Percentiles rank a stretch among this genome's conserved stretches.
Evolutionary conservation across 2,888 invertebrate species (phyloP).

Genomic region (Galerucella pusilla): DNA sequence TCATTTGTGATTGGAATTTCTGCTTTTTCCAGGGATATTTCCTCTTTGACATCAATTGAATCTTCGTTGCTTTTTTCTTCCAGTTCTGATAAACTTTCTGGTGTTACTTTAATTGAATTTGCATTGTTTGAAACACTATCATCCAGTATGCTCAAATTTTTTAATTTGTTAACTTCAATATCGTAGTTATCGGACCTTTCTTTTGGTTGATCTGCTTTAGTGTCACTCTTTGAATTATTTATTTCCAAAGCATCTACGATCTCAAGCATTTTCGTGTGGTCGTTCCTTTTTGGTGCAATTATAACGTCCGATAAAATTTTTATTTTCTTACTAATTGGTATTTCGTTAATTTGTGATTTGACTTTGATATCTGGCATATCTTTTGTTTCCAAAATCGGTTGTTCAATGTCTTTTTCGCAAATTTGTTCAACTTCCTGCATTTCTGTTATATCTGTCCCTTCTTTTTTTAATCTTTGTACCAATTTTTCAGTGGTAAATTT

Average conservation of each 20-base stretch:
- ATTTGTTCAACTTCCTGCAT: not conserved
- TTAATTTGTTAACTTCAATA: not conserved
- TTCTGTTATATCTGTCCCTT: slow-evolving; percentile 4
- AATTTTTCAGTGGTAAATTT: slow-evolving; percentile 32
- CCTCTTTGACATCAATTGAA: not conserved
- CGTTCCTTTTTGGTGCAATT: slow-evolving; percentile 2
- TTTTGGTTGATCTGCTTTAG: not conserved
- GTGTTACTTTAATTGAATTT: not conserved
- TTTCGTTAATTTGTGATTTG: not conserved
- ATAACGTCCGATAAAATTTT: slow-evolving; percentile 13
- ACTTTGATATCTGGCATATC: not conserved
- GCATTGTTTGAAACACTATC: not conserved
- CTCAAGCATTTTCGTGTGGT: not conserved
- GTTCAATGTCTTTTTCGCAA: not conserved
- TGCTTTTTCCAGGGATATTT: not conserved
- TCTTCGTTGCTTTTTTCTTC: not conserved
- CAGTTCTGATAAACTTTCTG: not conserved
- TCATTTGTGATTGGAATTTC: not conserved
- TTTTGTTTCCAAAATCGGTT: not conserved
- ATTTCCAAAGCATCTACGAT: not conserved
- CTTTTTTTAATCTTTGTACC: slow-evolving; percentile 24
- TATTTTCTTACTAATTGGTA: slow-evolving; percentile 3
- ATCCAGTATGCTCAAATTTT: not conserved
- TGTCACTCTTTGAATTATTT: not conserved
- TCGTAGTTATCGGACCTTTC: not conserved